Evolutionary conservation across 1,140 invertebrate species (phyloP).

Genomic region (Gonioctena quinquepunctata): DNA sequence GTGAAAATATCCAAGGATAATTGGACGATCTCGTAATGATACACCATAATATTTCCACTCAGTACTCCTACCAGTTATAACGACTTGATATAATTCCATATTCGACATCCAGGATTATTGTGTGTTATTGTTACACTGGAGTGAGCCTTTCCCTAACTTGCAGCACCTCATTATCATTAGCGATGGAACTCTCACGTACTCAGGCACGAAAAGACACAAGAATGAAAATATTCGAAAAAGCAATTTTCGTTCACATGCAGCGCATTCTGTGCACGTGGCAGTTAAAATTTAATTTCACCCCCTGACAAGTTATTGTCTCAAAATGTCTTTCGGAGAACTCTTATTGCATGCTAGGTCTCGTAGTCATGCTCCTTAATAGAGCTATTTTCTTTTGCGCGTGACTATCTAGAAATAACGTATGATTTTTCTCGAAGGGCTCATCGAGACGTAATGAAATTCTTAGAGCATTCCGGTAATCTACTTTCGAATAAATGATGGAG

Average conservation of each 20-base stretch:
- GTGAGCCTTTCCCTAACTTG: neutral
- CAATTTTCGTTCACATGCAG: neutral
- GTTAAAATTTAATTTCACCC: constrained; percentile 1
- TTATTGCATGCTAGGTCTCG: neutral
- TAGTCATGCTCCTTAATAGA: neutral
- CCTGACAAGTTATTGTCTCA: neutral
- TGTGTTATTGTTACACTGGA: too few species aligned
- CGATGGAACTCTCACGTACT: neutral
- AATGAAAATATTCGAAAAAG: neutral
- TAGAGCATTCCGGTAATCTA: neutral
- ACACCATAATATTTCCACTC: too few species aligned
- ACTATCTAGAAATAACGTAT: neutral
- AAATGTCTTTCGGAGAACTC: neutral
- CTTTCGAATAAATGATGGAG: too few species aligned
- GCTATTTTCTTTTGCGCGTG: neutral
- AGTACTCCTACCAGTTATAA: too few species aligned
- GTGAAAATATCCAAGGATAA: too few species aligned
- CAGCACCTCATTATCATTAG: constrained; percentile 5
- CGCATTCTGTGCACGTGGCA: neutral
- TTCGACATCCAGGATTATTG: too few species aligned
- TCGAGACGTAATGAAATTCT: neutral
- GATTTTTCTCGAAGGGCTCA: neutral
- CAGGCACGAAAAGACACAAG: neutral
- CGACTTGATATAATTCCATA: too few species aligned
- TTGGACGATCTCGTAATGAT: too few species aligned